Evolutionary conservation across 2,113 vertebrate genomes (phyloP), one percentile per base, ranked within the genome.

Genomic region (Cryptomyrus ogoouensis): DNA sequence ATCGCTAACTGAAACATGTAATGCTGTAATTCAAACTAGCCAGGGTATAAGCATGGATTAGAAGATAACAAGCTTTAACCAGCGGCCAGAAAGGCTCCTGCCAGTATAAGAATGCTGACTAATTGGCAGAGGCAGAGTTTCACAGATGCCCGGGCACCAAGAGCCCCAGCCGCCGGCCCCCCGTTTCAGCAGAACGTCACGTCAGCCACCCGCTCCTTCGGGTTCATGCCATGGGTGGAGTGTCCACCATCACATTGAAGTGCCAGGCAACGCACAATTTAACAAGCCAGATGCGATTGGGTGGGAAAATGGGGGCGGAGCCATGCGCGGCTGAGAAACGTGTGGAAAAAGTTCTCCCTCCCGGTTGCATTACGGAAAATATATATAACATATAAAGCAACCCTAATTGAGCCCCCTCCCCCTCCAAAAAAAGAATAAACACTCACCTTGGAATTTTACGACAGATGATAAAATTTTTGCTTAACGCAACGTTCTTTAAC

Each of bases 401-500:
- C 93, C 94, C 94, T 96, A 96, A 96, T 96, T 97, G 96, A 77
- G 35, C 62, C n/a, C 9, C 62, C 27, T 9, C 62, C 8, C 62
- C 62, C 27, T 1, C n/a, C 95, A 93, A 93, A 92, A 92, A 94
- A 93, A 91, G 95, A 95, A 94, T 94, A 96, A 96, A 94, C 95
- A 95, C 50, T 47, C 92, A 95, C 94, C 94, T 96, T 95, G 95
- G 95, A 95, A 95, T 96, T 96, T 96, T 96, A 96, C 95, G 96
- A 96, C 96, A 91, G 96, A 96, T 96, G 96, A 96, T 95, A 96
- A 89, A 89, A 84, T 62, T 96, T 96, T 96, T 96, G 95, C 95
- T 96, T 96, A 94, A 96, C 94, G 94, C 94, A 95, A 96, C 95
- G 96, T 96, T 97, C 47, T 87, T 97, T 96, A 95, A 96, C 96